Evolutionary conservation across 2,888 invertebrate genomes (phyloP), one percentile per base, ranked within the genome.

Genomic region (Lacanobia wlatinum): DNA sequence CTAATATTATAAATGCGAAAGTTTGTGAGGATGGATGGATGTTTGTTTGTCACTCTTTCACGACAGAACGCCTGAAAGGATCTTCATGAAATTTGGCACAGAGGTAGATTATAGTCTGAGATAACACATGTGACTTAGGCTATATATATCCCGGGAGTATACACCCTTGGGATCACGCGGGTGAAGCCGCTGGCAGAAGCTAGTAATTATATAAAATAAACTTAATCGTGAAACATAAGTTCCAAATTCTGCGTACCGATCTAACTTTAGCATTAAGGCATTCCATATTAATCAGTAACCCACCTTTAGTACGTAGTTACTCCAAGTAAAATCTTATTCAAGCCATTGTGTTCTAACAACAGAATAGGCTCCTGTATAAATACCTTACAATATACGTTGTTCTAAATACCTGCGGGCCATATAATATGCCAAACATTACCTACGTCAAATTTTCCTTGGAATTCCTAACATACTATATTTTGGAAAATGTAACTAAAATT

Each of bases 401-500:
- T 61, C 12, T 5, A 43, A 68, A 74, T 76, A 46, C 48, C 48
- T 55, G 48, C 16, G 53, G 60, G 48, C 55, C 21, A 12, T 38
- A 12, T n/a, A n/a, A n/a, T 9, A 55, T 55, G 1, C 9, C 40
- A 43, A 60, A 21, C 8, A 14, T 38, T 38, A 12, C 21, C 14
- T 60, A 46, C 50, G n/a, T 40, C 40, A 55, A 23, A 76, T 43
- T 23, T 53, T 59, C 16, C 12, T 28, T 14, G 28, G 50, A 40
- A 75, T 40, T 53, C 8, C 8, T 23, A 60, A 55, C 28, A 38
- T 21, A 7, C n/a, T 16, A 14, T 28, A 55, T 16, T 55, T 55
- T 28, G 9, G 28, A 16, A 55, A 28, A 55, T 55, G 28, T 55
- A 28, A 53, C 7, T 16, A 2, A 53, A 53, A 16, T 28, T 53